Evolutionary conservation across 2,888 invertebrate genomes (phyloP), one percentile per base, ranked within the genome.

Genomic region (Onthophagus sagittarius): DNA sequence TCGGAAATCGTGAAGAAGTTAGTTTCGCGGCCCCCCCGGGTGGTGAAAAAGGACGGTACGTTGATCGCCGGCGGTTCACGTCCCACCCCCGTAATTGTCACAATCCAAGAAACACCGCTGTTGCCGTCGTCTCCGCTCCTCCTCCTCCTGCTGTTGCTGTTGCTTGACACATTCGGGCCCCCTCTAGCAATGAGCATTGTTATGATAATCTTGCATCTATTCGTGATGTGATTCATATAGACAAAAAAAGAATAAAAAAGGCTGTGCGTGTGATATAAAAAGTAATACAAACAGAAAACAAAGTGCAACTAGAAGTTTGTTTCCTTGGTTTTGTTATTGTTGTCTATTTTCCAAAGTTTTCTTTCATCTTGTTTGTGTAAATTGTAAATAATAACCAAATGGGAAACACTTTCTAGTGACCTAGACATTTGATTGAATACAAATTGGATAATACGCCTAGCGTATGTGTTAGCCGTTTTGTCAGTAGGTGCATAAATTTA

Each of bases 71-170:
- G 31, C 62, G 73, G 23, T 62, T 65, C 71, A 63, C 82, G 83
- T 83, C 82, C 84, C 84, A 84, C 84, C 84, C 84, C 84, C 77
- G 84, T 84, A 74, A 72, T 71, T 73, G 67, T 64, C 62, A 67
- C 71, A 70, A 70, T 71, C 70, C 53, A 71, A 75, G 65, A 72
- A 71, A 75, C 69, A 70, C 71, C 65, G 69, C 32, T 74, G 70
- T 64, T 15, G 15, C 14, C 23, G 64, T 15, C 64, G 64, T 69
- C 72, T 1, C 23, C 23, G 23, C 23, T 23, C 23, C 23, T 23
- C 23, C 23, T 63, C 72, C 62, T 63, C 63, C 31, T 62, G 69
- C 63, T 15, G 39, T 33, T 33, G 33, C 5, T 33, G 33, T 53
- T 53, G 39, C 39, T 53, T 53, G 39, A 53, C 39, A 53, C 39